These are phyloP conservation scores for Cremastinae sp. DNA, from an alignment of 2,888 invertebrate species.

Conservation along the genomic window DNA sequence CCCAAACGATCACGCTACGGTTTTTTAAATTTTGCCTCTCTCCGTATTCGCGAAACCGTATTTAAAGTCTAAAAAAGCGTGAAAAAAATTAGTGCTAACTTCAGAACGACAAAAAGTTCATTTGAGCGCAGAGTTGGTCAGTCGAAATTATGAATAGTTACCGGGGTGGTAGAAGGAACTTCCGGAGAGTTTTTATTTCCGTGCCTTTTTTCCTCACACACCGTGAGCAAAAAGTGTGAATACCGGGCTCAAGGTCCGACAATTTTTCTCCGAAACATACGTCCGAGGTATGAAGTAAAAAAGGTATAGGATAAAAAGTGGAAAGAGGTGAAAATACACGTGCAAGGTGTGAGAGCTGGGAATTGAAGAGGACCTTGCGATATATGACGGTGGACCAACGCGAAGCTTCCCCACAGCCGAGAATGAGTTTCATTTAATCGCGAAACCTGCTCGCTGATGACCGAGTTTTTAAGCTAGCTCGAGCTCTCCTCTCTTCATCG, in stretches of 20 bases:
- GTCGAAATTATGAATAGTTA: slow-evolving; percentile 31
- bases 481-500: slow-evolving; percentile 28
- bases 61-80: neutral
- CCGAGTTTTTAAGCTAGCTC: slow-evolving; percentile 69
- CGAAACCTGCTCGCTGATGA: slow-evolving; percentile 67
- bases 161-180: neutral
- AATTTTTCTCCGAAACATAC: slow-evolving; percentile 32
- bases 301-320: no score
- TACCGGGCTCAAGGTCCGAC: slow-evolving; percentile 12
- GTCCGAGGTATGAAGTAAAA: neutral
- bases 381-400: neutral
- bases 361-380: slow-evolving; percentile 21
- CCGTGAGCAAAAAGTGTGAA: slow-evolving; percentile 8
- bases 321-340: slow-evolving; percentile 9
- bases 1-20: neutral
- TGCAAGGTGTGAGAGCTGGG: slow-evolving; percentile 18
- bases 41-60: neutral
- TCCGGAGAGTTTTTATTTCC: slow-evolving; percentile 13
- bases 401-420: slow-evolving; percentile 7
- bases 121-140: slow-evolving; percentile 2
- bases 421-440: slow-evolving; percentile 72
- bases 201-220: slow-evolving; percentile 2
- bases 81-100: neutral
- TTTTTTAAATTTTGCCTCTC: neutral
- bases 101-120: neutral